A percentile compares a stretch with the other conserved stretches of the same genome.
These are phyloP conservation scores for Andrena hattorfiana DNA, from an alignment of 2,888 invertebrate genomes.

Conservation along the genomic window DNA sequence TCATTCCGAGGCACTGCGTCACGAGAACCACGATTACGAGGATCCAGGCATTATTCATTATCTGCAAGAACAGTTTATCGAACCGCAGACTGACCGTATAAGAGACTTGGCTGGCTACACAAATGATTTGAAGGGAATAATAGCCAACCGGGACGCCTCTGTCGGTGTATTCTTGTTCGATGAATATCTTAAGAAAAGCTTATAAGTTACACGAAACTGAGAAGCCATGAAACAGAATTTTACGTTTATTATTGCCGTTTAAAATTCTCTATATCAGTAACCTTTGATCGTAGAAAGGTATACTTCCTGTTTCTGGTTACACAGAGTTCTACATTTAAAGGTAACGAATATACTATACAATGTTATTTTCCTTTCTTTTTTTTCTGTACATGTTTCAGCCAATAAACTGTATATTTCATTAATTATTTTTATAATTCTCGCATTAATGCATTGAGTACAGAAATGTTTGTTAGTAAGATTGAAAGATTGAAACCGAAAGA, in stretches of 20 bases:
- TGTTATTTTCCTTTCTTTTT: slow-evolving; percentile 32
- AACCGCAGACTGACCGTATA: slow-evolving; percentile 89
- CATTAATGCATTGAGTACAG: slow-evolving; percentile 4
- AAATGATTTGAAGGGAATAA: slow-evolving; percentile 89
- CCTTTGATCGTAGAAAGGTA: slow-evolving; percentile 14
- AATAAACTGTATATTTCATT: slow-evolving; percentile 46
- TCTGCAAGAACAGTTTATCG: slow-evolving; percentile 91
- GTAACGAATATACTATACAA: slow-evolving; percentile 33
- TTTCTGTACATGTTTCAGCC: slow-evolving; percentile 25
- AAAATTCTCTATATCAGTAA: slow-evolving; percentile 15
- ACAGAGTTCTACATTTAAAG: slow-evolving; percentile 25
- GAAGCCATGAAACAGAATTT: slow-evolving; percentile 32
- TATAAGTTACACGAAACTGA: slow-evolving; percentile 64
- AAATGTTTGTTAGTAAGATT: neutral
- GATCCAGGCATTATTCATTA: slow-evolving; percentile 88
- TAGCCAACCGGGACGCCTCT: slow-evolving; percentile 87
- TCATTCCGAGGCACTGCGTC: slow-evolving; percentile 90
- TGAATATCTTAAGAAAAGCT: slow-evolving; percentile 85
- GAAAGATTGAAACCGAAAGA: neutral
- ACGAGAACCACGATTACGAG: slow-evolving; percentile 83
- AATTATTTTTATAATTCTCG: slow-evolving; percentile 15
- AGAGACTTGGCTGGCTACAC: slow-evolving; percentile 91
- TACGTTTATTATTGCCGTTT: slow-evolving; percentile 23
- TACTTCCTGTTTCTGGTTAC: slow-evolving; percentile 23
- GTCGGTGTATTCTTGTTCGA: slow-evolving; percentile 91